Evolutionary conservation across 2,797 vertebrate genomes (phyloP), one percentile per base, ranked within the genome.

Genomic region (Gymnoscopelus microlampas): DNA sequence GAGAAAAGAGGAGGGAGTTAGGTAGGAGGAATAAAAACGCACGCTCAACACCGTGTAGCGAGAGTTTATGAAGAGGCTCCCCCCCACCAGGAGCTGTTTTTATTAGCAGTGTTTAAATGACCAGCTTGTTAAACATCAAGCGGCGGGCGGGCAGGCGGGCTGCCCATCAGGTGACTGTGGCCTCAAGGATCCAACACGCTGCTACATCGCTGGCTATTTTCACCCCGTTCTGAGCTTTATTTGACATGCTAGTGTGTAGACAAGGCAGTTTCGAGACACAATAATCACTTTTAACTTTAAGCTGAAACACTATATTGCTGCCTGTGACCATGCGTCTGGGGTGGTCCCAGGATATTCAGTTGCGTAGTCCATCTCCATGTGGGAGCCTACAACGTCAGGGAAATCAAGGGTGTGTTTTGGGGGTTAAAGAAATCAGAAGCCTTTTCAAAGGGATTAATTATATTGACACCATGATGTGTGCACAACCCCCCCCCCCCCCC

Each of bases 71-170:
- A 91, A 92, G 89, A 89, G 79, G 72, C 85, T 75, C 78, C 74
- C 87, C 71, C 88, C 67, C 88, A 91, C 87, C 87, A 87, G 87
- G 90, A 85, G 82, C 82, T 77, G 71, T 90, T 94, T 51, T 93
- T 93, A 94, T 88, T 90, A 91, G 89, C 32, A n/a, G 68, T 73
- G 85, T 90, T 93, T 90, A 93, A 95, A 92, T 92, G 87, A 91
- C 85, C 78, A 60, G 84, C 87, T 90, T 91, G 88, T 92, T 90
- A 93, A 93, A 92, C 89, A 89, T 92, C 88, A 92, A 92, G 87
- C 85, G 50, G 82, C 87, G 82, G 81, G 84, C 76, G 50, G 67
- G 81, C 83, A 57, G 80, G 60, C 47, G 23, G 57, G n/a, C 12
- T 53, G 63, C 57, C 56, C 60, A 56, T 78, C 79, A 73, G 80